Conservation (phyloP, 2,888 invertebrate species). For the Cybosia mesomella region DNA sequence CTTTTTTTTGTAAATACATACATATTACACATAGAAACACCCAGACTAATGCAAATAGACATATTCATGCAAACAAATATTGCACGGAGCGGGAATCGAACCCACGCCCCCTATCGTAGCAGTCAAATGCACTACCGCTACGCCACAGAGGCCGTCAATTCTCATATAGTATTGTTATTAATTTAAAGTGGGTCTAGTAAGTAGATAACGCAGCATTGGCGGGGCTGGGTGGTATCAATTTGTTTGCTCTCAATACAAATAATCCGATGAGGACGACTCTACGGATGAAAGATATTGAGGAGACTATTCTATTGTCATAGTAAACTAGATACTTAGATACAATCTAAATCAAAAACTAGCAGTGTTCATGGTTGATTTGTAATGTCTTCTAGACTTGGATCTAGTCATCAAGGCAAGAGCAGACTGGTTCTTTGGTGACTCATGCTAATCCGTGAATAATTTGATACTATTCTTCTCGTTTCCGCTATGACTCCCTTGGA, state of each 20-base stretch:
- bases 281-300: slow-evolving; percentile 50
- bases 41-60: no score
- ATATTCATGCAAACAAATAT: no score
- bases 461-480: no score
- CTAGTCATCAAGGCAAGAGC: not conserved
- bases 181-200: slow-evolving; percentile 50
- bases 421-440: not conserved
- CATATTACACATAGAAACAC: no score
- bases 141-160: no score
- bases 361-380: not conserved
- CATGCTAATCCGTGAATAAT: no score
- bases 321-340: not conserved
- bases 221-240: slow-evolving; percentile 46
- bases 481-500: no score
- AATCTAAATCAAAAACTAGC: not conserved
- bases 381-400: not conserved
- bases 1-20: no score
- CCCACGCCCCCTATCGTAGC: no score
- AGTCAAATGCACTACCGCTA: no score
- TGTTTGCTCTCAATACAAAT: slow-evolving; percentile 50
- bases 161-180: slow-evolving; percentile 46
- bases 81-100: no score
- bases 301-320: slow-evolving; percentile 12
- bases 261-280: slow-evolving; percentile 21
- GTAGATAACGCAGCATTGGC: slow-evolving; percentile 49